Evolutionary conservation across 2,797 vertebrate genomes (phyloP), one percentile per base, ranked within the genome.

Genomic region (Ibycter americanus): DNA sequence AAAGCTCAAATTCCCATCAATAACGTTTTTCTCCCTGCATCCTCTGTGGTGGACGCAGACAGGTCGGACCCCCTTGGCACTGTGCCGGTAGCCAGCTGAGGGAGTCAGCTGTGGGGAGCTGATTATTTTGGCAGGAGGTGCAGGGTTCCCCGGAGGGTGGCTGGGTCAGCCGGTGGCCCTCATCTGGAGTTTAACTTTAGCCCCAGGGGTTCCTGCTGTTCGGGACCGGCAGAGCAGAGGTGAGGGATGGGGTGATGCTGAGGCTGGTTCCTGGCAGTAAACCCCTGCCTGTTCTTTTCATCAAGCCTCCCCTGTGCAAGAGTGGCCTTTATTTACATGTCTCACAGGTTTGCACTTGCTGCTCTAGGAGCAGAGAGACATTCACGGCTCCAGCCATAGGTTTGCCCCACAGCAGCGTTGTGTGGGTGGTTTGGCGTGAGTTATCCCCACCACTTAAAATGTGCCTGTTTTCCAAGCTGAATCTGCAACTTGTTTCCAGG

Each of bases 21-120:
- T 79, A 80, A 25, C 2, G 2, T 56, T 85, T 79, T 63, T 36
- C 25, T 59, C 40, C 36, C 27, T 40, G 10, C 34, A 47, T 49
- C 19, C 25, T 55, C 34, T 18, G 34, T 22, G 66, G 21, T 29
- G 71, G 68, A 14, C 0, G 0, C 7, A 25, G 61, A 49, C n/a
- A 49, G 63, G 58, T 40, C 2, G 0, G 42, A 66, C 5, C 10
- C 77, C 23, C 40, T 58, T 0, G 1, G 38, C 2, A 2, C 62
- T 19, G 36, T 49, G 44, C 32, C 1, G 3, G n/a, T 77, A n/a
- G 47, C 65, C 2, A 2, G 40, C 40, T 46, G 49, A 78, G 68
- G 61, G 68, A 67, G 89, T 56, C 16, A 3, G 0, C 1, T 36
- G 29, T 7, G 66, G 42, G 70, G 66, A 82, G 77, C 19, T 17